These are phyloP conservation scores for Falco columbarius DNA, from an alignment of 2,797 vertebrate species.

Conservation along the genomic window DNA sequence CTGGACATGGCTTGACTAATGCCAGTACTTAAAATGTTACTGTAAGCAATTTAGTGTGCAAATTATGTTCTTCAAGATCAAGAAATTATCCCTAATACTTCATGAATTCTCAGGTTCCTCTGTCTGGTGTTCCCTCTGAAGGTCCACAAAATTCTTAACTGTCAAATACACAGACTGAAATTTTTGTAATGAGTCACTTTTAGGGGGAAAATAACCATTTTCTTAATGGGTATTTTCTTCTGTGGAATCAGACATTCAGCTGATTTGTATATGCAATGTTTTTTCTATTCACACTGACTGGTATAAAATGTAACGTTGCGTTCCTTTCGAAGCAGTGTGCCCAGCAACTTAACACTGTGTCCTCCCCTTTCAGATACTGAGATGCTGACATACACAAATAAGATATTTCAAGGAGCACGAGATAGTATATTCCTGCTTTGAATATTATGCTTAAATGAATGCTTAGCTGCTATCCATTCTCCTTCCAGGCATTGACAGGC, in stretches of 20 bases:
- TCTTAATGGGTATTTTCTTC: not conserved
- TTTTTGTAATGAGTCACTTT: not conserved
- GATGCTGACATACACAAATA: not conserved
- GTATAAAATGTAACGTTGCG: accelerated
- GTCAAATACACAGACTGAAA: not conserved
- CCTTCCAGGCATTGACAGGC: not conserved
- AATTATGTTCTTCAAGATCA: not conserved
- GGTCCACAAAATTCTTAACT: not conserved
- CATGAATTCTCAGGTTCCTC: not conserved
- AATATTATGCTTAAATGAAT: not conserved
- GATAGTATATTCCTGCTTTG: not conserved
- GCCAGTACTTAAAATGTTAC: not conserved
- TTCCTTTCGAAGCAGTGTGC: not conserved
- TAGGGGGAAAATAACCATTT: not conserved
- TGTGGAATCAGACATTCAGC: not conserved
- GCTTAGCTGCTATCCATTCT: not conserved
- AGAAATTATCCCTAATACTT: not conserved
- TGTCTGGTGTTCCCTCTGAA: not conserved
- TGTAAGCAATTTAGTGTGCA: not conserved
- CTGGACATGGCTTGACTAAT: not conserved
- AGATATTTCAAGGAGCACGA: not conserved
- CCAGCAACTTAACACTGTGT: not conserved
- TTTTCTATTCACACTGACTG: not conserved
- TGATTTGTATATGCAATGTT: not conserved
- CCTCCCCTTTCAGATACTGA: not conserved